Evolutionary conservation across 2,113 vertebrate species (phyloP).

Genomic region (Hydropotes inermis): DNA sequence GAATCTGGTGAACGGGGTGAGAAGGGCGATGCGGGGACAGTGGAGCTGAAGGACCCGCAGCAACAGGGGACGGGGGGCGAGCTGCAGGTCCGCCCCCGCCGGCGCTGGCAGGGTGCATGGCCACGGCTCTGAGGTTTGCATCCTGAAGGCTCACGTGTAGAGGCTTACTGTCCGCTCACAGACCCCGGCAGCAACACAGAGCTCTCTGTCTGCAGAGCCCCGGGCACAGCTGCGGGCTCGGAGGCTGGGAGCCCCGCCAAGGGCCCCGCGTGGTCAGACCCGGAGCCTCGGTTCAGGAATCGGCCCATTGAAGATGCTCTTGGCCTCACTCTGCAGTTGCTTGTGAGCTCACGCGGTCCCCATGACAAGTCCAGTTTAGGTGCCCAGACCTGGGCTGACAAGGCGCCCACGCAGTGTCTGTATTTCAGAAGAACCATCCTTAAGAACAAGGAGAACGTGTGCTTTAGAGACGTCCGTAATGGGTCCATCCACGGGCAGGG

Average conservation of each 20-base stretch:
- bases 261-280: rapidly evolving
- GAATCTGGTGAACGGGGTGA: background rate
- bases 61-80: rapidly evolving
- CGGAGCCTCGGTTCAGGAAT: background rate
- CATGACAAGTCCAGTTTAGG: background rate
- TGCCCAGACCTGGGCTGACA: too few species aligned
- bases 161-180: background rate
- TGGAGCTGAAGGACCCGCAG: background rate
- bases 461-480: rapidly evolving
- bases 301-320: background rate
- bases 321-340: background rate
- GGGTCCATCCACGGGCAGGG: rapidly evolving
- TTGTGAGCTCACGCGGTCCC: background rate
- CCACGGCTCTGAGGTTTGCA: background rate
- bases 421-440: rapidly evolving
- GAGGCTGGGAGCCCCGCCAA: background rate
- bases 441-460: background rate
- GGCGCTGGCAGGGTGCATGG: rapidly evolving
- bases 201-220: rapidly evolving
- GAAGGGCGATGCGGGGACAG: background rate
- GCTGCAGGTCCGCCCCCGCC: background rate
- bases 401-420: background rate
- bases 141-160: rapidly evolving
- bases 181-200: background rate
- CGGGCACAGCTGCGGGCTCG: rapidly evolving